phyloP scores from a whole-genome alignment of 2,797 vertebrate species.

The Sebastes minor region DNA sequence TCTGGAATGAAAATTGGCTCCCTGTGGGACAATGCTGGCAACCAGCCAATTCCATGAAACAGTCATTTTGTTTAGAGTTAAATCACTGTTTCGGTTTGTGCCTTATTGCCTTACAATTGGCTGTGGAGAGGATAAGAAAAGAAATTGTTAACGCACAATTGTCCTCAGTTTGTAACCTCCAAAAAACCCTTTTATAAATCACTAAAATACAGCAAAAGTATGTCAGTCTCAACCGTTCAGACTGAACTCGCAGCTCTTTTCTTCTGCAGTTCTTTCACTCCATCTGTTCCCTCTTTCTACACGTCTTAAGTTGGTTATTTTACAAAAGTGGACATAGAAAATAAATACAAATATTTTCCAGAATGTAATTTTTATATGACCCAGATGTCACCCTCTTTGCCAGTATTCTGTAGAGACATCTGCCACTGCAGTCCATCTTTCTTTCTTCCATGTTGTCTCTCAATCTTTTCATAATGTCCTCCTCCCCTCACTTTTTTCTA shows the following conservation, averaged over 20 bases:
- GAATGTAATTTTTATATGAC: constrained; percentile 54
- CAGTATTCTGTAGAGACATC: constrained; percentile 35
- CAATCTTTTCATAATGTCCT: constrained; percentile 13
- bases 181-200: constrained; percentile 57
- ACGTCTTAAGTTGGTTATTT: constrained; percentile 62
- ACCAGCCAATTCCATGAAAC: constrained; percentile 61
- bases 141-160: constrained; percentile 63
- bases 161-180: constrained; percentile 64
- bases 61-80: constrained; percentile 66
- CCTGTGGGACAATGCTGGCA: constrained; percentile 48
- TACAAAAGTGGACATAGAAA: constrained; percentile 82
- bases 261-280: constrained; percentile 27
- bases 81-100: constrained; percentile 72
- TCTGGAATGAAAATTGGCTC: constrained; percentile 68
- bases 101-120: constrained; percentile 75
- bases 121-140: constrained; percentile 60
- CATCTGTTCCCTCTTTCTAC: constrained; percentile 12
- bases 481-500: background rate
- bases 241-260: constrained; percentile 45
- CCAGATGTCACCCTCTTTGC: constrained; percentile 34
- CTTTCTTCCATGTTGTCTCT: constrained; percentile 17
- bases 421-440: constrained; percentile 15
- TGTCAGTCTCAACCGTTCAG: constrained; percentile 49
- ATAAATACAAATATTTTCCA: constrained; percentile 82
- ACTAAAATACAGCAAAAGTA: constrained; percentile 71